Base-by-base conservation (phyloP, 2,888 invertebrate genomes). In the Apantesis nais region DNA sequence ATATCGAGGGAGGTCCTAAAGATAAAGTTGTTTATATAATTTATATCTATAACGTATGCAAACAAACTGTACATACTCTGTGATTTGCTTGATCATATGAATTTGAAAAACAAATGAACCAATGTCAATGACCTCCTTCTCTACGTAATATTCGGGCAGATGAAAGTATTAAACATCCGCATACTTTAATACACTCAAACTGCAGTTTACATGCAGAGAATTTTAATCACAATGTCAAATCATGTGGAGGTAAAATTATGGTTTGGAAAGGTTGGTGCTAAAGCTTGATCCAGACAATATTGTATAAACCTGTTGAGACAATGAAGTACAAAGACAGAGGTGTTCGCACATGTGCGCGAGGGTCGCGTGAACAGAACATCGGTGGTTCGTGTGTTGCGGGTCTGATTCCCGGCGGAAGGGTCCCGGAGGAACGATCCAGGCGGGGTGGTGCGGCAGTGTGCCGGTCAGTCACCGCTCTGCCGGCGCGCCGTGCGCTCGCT, bases 401-500 rank as follows among this genome's bases (percentile, higher is more conserved):
- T 90, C 92, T 85, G 85, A 83, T 81, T 92, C 92, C 92, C 91
- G 89, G 88, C 88, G 90, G 91, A 90, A 93, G 92, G 93, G 93
- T 93, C 94, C 94, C 93, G 89, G 86, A 91, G 93, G 93, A 91
- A 79, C 85, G 89, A 83, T 89, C 89, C 90, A 82, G 89, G 92
- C 91, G 93, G 94, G 93, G 91, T 88, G 91, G 86, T 83, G 93
- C 93, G 93, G 92, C 93, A 94, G 85, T 94, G 92, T 86, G 94
- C 88, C 95, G 94, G 95, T 94, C 95, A 95, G 95, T 95, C 94
- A 94, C 94, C 94, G 95, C 92, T 93, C 83, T 81, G 91, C 89
- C 93, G 92, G 91, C 93, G 92, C 84, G 90, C 89, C 89, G 94
- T 79, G 90, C 94, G 91, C 93, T 90, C 92, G 94, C 82, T 86